Conservation (phyloP, 2,113 vertebrate genomes). For the Kryptolebias marmoratus region DNA sequence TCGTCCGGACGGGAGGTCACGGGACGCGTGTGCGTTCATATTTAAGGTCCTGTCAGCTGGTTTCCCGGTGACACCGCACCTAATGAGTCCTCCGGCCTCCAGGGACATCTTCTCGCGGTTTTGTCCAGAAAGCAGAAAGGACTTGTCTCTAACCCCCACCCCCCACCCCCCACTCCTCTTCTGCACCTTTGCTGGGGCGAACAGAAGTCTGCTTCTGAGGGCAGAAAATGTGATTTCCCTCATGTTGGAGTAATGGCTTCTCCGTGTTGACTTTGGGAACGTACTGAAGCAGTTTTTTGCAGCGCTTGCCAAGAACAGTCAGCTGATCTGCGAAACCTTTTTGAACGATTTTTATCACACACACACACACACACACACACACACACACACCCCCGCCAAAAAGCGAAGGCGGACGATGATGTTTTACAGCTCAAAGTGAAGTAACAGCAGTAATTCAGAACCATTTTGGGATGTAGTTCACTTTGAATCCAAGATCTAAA, state of each 20-base stretch:
- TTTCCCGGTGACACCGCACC: slow-evolving; percentile 67
- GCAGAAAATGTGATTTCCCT: slow-evolving; percentile 27
- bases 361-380: too few species aligned
- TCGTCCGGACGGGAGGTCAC: slow-evolving; percentile 51
- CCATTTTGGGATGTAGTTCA: too few species aligned
- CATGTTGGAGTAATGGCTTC: slow-evolving; percentile 19
- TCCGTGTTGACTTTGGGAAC: slow-evolving; percentile 32
- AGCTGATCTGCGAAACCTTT: slow-evolving; percentile 1
- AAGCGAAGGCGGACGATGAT: too few species aligned
- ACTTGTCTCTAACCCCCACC: slow-evolving; percentile 46
- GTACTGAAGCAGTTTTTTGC: slow-evolving; percentile 4
- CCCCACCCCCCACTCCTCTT: slow-evolving; percentile 4
- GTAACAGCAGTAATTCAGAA: too few species aligned
- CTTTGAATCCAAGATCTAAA: too few species aligned
- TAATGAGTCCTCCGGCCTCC: slow-evolving; percentile 64
- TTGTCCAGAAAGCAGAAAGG: slow-evolving; percentile 68
- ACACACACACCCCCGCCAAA: too few species aligned
- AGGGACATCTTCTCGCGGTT: slow-evolving; percentile 46
- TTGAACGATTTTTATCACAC: background rate
- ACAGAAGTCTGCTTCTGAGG: slow-evolving; percentile 39
- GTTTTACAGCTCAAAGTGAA: too few species aligned
- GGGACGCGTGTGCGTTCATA: slow-evolving; percentile 55
- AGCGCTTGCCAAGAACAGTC: slow-evolving; percentile 12
- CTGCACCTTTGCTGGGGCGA: slow-evolving; percentile 7
- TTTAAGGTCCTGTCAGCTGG: slow-evolving; percentile 58